Evolutionary conservation across 2,888 invertebrate genomes (phyloP).

Genomic region (Tiliacea citrago): DNA sequence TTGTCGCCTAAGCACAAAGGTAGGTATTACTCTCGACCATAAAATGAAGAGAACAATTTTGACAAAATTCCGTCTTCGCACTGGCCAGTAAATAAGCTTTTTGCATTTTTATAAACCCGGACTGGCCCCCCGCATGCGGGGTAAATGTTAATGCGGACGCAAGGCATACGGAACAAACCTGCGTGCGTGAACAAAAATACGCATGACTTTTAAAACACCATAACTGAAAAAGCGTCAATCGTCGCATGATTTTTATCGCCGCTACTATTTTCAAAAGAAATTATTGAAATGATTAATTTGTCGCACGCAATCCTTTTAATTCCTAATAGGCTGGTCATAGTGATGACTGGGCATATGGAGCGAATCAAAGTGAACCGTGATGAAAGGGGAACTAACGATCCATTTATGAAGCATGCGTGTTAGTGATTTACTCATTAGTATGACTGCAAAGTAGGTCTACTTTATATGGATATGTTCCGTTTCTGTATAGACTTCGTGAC

Average conservation of each 20-base stretch:
- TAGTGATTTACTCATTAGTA: slow-evolving; percentile 46
- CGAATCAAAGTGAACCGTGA: slow-evolving; percentile 48
- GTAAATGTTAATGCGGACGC: neutral
- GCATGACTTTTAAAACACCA: neutral
- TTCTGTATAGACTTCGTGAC: neutral
- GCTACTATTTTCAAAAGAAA: slow-evolving; percentile 24
- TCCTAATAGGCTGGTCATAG: slow-evolving; percentile 20
- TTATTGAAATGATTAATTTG: slow-evolving; percentile 20
- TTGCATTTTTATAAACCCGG: neutral
- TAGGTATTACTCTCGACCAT: neutral
- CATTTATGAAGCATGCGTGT: slow-evolving; percentile 50
- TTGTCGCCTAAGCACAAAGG: neutral
- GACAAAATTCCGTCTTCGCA: neutral
- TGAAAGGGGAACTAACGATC: slow-evolving; percentile 48
- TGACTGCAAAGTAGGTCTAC: slow-evolving; percentile 10
- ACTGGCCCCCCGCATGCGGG: neutral
- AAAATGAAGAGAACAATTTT: neutral
- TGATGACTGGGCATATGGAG: slow-evolving; percentile 42
- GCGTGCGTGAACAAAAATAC: neutral
- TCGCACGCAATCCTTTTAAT: slow-evolving; percentile 47
- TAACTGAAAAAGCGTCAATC: neutral
- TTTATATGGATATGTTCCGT: neutral
- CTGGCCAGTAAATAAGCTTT: too few relatives aligned
- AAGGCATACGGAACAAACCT: neutral
- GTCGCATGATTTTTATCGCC: slow-evolving; percentile 8